Evolutionary conservation across 2,888 invertebrate genomes (phyloP).

Genomic region (Ochlodes sylvanus): DNA sequence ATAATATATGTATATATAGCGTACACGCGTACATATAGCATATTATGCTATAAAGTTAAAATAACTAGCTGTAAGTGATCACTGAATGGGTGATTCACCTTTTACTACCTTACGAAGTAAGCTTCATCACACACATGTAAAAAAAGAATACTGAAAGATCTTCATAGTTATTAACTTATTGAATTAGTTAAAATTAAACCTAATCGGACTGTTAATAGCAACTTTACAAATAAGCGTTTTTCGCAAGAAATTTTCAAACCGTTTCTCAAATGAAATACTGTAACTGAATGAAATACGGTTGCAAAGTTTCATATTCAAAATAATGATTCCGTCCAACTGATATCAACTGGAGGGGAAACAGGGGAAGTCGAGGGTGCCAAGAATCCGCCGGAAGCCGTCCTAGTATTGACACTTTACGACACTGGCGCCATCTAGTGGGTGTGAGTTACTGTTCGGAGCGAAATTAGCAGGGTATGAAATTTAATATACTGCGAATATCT

Average conservation of each 20-base stretch:
- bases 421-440: conserved; percentile 49
- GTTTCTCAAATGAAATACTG: background rate
- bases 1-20: no score
- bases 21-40: no score
- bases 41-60: no score
- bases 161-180: no score
- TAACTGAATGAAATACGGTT: background rate
- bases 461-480: conserved; percentile 8
- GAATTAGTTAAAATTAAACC: no score
- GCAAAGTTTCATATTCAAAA: conserved; percentile 7
- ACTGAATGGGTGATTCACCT: no score
- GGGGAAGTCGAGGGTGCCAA: conserved; percentile 20
- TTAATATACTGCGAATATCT: background rate
- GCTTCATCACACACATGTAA: no score
- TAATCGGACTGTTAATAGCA: no score
- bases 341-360: background rate
- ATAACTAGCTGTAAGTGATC: no score
- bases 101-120: no score
- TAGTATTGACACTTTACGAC: conserved; percentile 60
- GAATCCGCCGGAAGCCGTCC: conserved; percentile 55
- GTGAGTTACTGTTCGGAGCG: conserved; percentile 16
- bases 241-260: background rate
- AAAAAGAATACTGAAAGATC: no score
- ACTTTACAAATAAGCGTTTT: no score
- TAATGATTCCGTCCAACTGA: conserved; percentile 11